Evolutionary conservation across 2,888 invertebrate genomes (phyloP).

Genomic region (Cantharis flavilabris): DNA sequence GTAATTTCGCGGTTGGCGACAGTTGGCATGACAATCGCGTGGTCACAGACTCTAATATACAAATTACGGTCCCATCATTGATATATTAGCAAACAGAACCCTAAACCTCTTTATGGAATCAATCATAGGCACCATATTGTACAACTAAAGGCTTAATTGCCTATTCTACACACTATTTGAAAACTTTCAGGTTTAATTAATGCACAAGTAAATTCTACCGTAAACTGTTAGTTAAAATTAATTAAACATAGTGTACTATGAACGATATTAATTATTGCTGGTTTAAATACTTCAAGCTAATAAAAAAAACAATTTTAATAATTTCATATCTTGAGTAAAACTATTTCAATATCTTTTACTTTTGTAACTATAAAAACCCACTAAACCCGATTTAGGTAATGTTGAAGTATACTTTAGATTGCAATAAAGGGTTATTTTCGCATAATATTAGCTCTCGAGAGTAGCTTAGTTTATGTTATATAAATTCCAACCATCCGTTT

Average conservation of each 20-base stretch:
- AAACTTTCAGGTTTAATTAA: conserved; percentile 35
- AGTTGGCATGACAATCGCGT: conserved; percentile 41
- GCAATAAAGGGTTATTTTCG: conserved; percentile 16
- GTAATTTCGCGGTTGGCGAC: conserved; percentile 38
- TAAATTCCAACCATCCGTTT: conserved; percentile 32
- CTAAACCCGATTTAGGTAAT: background rate
- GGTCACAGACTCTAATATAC: conserved; percentile 40
- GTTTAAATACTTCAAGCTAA: background rate
- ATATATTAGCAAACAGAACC: conserved; percentile 38
- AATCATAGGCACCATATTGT: conserved; percentile 37
- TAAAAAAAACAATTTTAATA: background rate
- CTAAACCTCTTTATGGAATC: conserved; percentile 35
- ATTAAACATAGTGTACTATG: background rate
- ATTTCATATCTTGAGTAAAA: background rate
- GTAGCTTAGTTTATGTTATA: conserved; percentile 23
- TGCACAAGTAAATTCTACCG: background rate
- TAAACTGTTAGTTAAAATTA: background rate
- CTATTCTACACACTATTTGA: conserved; percentile 34
- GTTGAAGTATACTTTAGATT: conserved; percentile 8
- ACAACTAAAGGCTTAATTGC: conserved; percentile 34
- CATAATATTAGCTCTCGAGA: conserved; percentile 19
- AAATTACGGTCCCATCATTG: conserved; percentile 40
- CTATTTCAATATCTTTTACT: background rate
- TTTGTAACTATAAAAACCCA: background rate
- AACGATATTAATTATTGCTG: background rate